Evolutionary conservation across 2,888 invertebrate species (phyloP).

Genomic region (Corbicula japonica): DNA sequence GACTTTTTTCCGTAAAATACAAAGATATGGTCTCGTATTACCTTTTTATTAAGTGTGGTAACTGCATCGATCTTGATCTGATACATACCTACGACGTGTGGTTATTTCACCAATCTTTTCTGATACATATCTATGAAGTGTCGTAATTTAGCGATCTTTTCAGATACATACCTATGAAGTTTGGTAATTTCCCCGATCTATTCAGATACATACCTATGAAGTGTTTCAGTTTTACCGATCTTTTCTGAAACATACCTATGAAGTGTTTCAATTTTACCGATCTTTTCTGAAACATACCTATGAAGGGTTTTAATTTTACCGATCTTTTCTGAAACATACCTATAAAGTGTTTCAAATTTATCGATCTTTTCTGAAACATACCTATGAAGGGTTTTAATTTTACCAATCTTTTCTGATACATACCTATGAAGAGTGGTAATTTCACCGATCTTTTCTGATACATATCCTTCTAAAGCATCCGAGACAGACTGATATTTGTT

Average conservation of each 20-base stretch:
- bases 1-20: too few relatives aligned
- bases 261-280: slow-evolving; percentile 71
- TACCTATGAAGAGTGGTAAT: slow-evolving; percentile 69
- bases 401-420: slow-evolving; percentile 71
- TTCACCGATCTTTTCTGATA: slow-evolving; percentile 75
- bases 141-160: too few relatives aligned
- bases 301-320: slow-evolving; percentile 72
- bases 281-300: slow-evolving; percentile 72
- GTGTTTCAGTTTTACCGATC: too few relatives aligned
- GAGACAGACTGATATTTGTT: slow-evolving; percentile 77
- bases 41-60: too few relatives aligned
- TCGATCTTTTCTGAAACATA: slow-evolving; percentile 68
- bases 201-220: too few relatives aligned
- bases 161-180: too few relatives aligned
- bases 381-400: slow-evolving; percentile 70
- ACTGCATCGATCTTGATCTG: too few relatives aligned
- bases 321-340: slow-evolving; percentile 73
- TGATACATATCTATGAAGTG: too few relatives aligned
- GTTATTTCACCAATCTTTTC: too few relatives aligned
- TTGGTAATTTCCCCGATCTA: too few relatives aligned
- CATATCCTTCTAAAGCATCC: slow-evolving; percentile 76
- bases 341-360: slow-evolving; percentile 76
- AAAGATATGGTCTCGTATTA: too few relatives aligned
- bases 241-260: slow-evolving; percentile 63
- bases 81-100: too few relatives aligned